A percentile compares a stretch with the other conserved stretches of the same genome.
Evolutionary conservation across 2,888 invertebrate species (phyloP).

Genomic region (Molorchus minor): DNA sequence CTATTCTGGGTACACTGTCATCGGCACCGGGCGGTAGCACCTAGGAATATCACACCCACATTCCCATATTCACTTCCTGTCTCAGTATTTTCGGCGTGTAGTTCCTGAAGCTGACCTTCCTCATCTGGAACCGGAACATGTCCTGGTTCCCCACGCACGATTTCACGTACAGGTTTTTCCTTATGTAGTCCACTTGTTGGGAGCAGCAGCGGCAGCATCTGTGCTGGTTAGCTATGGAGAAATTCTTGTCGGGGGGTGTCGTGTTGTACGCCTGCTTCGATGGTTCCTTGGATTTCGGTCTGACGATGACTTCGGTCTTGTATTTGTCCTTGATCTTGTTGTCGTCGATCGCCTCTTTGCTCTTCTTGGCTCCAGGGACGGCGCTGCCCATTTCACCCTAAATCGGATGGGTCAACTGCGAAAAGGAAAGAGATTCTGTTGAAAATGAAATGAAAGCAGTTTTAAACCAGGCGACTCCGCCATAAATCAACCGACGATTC

Average conservation of each 20-base stretch:
- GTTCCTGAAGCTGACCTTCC: conserved; percentile 73
- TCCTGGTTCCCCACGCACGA: conserved; percentile 63
- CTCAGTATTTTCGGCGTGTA: conserved; percentile 77
- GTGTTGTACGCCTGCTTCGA: conserved; percentile 42
- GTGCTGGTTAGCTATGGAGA: conserved; percentile 12
- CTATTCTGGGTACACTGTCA: no score
- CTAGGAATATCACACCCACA: conserved; percentile 72
- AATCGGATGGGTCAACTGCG: conserved; percentile 24
- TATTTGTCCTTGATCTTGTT: conserved; percentile 46
- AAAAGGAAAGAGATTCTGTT: conserved; percentile 14
- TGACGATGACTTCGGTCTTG: conserved; percentile 45
- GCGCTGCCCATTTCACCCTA: conserved; percentile 52
- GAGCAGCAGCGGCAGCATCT: conserved; percentile 20
- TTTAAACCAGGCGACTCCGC: no score
- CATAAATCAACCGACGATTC: no score
- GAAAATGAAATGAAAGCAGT: no score
- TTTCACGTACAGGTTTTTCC: conserved; percentile 67
- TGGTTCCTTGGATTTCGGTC: conserved; percentile 37
- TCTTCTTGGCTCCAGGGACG: conserved; percentile 46
- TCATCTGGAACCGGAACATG: conserved; percentile 58
- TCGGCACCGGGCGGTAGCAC: no score
- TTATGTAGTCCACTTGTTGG: conserved; percentile 62
- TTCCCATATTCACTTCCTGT: conserved; percentile 69
- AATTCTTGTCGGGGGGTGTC: conserved; percentile 38
- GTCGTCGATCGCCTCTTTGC: conserved; percentile 41